Conservation (phyloP, 2,113 vertebrate genomes). For the Scomber colias region DNA sequence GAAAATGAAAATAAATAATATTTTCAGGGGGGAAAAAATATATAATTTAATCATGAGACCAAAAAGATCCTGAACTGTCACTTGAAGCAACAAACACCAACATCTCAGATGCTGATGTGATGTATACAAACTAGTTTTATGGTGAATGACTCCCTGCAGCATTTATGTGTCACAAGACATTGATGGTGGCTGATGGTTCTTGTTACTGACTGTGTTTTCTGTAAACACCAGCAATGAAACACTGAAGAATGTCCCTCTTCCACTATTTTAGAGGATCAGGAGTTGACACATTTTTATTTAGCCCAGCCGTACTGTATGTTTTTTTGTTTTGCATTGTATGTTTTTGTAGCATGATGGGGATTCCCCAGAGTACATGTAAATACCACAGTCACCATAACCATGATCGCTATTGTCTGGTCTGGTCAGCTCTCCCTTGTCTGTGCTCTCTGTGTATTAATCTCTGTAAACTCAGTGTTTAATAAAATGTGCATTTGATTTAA, state of each 20-base stretch:
- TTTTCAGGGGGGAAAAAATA: neutral
- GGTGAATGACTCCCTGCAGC: neutral
- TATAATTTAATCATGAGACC: too few relatives aligned
- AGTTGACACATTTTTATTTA: constrained; percentile 12
- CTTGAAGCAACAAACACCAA: constrained; percentile 1
- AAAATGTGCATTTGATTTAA: constrained; percentile 55
- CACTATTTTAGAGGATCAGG: neutral
- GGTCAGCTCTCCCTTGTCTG: neutral
- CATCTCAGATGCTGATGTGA: neutral
- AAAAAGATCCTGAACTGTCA: neutral
- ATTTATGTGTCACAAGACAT: constrained; percentile 13
- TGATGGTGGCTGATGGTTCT: neutral
- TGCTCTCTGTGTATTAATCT: constrained; percentile 50
- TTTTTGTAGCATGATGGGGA: constrained; percentile 31
- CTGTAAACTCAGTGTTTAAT: constrained; percentile 53
- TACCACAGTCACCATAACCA: constrained; percentile 12
- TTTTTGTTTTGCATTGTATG: constrained; percentile 19
- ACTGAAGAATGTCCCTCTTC: constrained; percentile 5
- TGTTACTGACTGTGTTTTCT: constrained; percentile 37
- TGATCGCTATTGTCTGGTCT: constrained; percentile 13
- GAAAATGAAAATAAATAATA: too few relatives aligned
- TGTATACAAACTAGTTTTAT: constrained; percentile 12
- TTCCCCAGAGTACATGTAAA: constrained; percentile 39
- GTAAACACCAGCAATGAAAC: constrained; percentile 47
- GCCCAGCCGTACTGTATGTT: neutral